Evolutionary conservation across 2,888 invertebrate species (phyloP).

Genomic region (Junonia oenone): DNA sequence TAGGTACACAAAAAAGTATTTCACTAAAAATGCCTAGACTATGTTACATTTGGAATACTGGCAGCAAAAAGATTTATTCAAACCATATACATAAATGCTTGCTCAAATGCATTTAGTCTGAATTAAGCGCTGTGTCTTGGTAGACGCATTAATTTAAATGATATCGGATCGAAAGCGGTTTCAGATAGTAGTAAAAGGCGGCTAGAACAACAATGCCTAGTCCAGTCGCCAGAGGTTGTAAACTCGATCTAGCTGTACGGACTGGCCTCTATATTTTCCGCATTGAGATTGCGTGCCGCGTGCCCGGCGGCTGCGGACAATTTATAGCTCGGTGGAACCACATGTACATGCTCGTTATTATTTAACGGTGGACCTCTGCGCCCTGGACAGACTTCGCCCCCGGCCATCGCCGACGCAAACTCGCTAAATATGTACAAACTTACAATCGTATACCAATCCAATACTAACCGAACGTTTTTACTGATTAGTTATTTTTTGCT

Average conservation of each 20-base stretch:
- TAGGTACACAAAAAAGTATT: too few relatives aligned
- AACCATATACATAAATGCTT: neutral
- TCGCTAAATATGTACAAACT: constrained; percentile 45
- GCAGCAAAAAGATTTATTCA: neutral
- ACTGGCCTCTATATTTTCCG: constrained; percentile 58
- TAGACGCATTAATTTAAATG: constrained; percentile 21
- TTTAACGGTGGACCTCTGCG: constrained; percentile 59
- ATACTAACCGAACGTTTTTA: constrained; percentile 1
- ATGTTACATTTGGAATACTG: neutral
- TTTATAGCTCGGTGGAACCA: constrained; percentile 68
- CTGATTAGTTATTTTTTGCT: constrained; percentile 7
- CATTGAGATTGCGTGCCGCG: constrained; percentile 76
- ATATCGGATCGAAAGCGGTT: constrained; percentile 29
- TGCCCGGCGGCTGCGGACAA: constrained; percentile 72
- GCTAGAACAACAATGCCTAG: constrained; percentile 48
- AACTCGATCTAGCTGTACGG: constrained; percentile 41
- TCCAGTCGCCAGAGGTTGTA: constrained; percentile 46
- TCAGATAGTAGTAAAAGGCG: constrained; percentile 25
- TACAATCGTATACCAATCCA: constrained; percentile 34
- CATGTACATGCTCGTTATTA: constrained; percentile 62
- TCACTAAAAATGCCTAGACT: too few relatives aligned
- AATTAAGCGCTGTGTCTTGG: constrained; percentile 1
- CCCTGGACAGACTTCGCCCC: constrained; percentile 52
- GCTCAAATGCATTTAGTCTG: neutral
- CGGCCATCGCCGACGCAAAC: constrained; percentile 54